Base-by-base conservation (phyloP, 92 coral and sea anemone species). In the Zoanthus sociatus region DNA sequence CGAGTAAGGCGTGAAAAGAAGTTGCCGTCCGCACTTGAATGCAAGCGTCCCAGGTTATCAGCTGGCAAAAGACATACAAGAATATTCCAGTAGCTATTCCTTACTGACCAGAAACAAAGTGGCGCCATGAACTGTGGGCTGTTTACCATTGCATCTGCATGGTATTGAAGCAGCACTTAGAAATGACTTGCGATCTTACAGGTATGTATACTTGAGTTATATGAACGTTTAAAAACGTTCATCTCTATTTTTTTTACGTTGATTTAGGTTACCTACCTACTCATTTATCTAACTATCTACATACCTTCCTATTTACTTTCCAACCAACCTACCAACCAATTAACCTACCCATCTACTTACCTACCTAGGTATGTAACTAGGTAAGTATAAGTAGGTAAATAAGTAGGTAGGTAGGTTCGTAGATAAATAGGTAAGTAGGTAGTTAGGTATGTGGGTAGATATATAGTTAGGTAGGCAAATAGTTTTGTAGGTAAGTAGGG, bases 81-180 rank as follows among this genome's bases (percentile, higher is more conserved):
- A 61, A 17, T 17, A 61, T 61, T 61, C 7, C 26, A 6, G 26
- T 61, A 3, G n/a, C 79, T 47, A 51, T 75, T 9, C 60, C 79
- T 26, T 18, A 48, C 58, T 47, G 61, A 47, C 79, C 79, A 48
- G 79, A 11, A 48, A 20, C 79, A 75, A 51, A 47, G 58, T 75
- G 79, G 60, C 32, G 55, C 79, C 79, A 60, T 51, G 58, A 47
- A 75, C 63, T 75, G 61, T 75, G 79, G 63, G 58, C 79, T 75
- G 31, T 75, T 75, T 51, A 37, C 79, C 30, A 75, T 75, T 6
- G 79, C 61, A 33, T 73, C 44, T 45, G 26, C 26, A 26, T 26
- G 45, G 45, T 31, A 26, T 69, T 21, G 45, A 69, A 69, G 45
- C 45, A 69, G 73, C 73, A 69, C 73, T 69, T 69, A 45, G 73